Conservation (phyloP, 2,113 vertebrate species). For the Casuarius casuarius region DNA sequence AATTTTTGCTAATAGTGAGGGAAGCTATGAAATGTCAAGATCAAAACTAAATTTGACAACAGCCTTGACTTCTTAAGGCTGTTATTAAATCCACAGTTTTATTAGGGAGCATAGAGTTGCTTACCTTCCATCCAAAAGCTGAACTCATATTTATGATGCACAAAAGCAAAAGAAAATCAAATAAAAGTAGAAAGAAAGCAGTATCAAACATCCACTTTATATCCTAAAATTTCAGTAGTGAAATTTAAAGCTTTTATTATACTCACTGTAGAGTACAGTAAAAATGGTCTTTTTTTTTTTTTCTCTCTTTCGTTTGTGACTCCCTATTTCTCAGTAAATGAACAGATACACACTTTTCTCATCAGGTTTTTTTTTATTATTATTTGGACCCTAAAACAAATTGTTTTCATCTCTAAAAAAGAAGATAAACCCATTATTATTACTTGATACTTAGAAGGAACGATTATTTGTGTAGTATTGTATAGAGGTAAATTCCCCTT, state of each 20-base stretch:
- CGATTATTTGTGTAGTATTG: background rate
- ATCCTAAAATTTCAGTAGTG: background rate
- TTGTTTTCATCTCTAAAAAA: background rate
- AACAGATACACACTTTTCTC: background rate
- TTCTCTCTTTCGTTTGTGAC: background rate
- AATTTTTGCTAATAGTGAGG: background rate
- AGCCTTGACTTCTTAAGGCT: background rate
- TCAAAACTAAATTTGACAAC: background rate
- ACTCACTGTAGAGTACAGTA: background rate
- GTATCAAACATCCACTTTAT: background rate
- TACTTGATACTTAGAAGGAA: background rate
- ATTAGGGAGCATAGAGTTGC: background rate
- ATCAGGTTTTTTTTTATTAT: background rate
- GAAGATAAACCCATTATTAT: background rate
- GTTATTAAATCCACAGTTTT: background rate
- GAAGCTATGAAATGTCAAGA: background rate
- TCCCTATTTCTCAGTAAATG: background rate
- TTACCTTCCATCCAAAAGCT: background rate
- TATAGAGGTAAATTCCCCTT: background rate
- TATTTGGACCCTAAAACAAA: background rate
- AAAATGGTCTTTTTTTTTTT: background rate
- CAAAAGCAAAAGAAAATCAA: background rate
- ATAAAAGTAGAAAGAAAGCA: background rate
- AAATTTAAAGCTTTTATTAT: background rate
- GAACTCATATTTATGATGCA: background rate